Base-by-base conservation (phyloP, 2,888 invertebrate genomes). In the Drosophila recens region DNA sequence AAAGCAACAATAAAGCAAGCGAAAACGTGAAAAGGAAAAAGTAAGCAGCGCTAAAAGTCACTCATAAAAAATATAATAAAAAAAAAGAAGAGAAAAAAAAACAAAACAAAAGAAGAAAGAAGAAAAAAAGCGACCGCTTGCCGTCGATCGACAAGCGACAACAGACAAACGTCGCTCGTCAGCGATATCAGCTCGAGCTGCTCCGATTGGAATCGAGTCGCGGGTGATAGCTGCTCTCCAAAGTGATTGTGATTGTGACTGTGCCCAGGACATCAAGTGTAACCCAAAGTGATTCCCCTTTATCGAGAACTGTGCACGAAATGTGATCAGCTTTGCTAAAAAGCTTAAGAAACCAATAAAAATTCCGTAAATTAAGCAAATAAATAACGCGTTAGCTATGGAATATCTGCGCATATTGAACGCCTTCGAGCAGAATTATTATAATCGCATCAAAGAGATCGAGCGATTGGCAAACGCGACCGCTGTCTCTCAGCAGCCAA, bases 331-430 rank as follows among this genome's bases (percentile, higher is more conserved):
- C n/a, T 38, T 43, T 27, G 43, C 38, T 51, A 5, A 33, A 30
- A 34, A 49, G 17, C 15, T 6, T 11, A 33, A 51, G 1, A 34
- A 36, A 34, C 20, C 23, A 27, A 27, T 48, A 11, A 13, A 17
- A 42, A 27, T 15, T 34, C 15, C 30, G 64, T 52, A 27, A n/a
- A 36, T 53, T 30, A 30, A 11, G 15, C 33, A 17, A 17, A 61
- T 15, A 40, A 13, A 20, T 59, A 59, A 33, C 23, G 30, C 23
- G 36, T 23, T 27, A 49, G 58, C 59, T 65, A 92, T 92, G 92
- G 92, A 92, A 76, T 92, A 90, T 82, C 82, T 92, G 53, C 86
- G 90, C 79, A 90, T 91, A 64, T 81, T 90, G 57, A 91, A 91
- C 78, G 91, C 90, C 66, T 91, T 92, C 67, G 92, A 91, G 85